Percentiles rank a stretch among this genome's conserved stretches.
These are phyloP conservation scores for Aeoliscus strigatus DNA, from an alignment of 2,797 vertebrate genomes.

Conservation along the genomic window DNA sequence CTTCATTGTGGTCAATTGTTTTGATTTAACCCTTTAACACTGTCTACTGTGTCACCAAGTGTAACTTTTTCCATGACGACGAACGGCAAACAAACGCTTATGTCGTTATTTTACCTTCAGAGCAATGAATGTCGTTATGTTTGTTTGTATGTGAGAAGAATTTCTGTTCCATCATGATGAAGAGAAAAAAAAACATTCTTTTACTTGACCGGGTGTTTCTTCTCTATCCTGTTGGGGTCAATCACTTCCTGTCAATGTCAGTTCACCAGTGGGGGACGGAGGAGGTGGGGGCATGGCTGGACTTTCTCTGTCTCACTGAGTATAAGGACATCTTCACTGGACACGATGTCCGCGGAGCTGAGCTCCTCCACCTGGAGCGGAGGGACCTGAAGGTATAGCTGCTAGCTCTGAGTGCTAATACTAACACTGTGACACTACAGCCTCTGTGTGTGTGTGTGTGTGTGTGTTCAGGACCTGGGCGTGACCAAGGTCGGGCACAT, in stretches of 20 bases:
- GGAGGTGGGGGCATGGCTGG: slow-evolving; percentile 95
- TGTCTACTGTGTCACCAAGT: too few relatives aligned
- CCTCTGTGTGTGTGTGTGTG: slow-evolving; percentile 18
- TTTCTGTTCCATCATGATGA: too few relatives aligned
- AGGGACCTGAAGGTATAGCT: slow-evolving; percentile 92
- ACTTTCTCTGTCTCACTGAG: slow-evolving; percentile 92
- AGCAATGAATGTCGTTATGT: too few relatives aligned
- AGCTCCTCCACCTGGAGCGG: slow-evolving; percentile 95
- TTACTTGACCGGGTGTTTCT: neutral
- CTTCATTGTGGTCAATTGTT: too few relatives aligned
- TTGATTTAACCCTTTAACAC: too few relatives aligned
- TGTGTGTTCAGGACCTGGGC: slow-evolving; percentile 83
- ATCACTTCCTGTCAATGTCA: slow-evolving; percentile 73
- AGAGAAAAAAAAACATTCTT: too few relatives aligned
- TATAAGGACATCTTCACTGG: slow-evolving; percentile 97
- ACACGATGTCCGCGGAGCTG: slow-evolving; percentile 91
- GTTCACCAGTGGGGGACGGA: slow-evolving; percentile 96
- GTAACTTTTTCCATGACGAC: too few relatives aligned
- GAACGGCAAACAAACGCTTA: too few relatives aligned
- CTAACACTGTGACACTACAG: neutral
- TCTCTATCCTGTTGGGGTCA: neutral
- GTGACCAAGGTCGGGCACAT: slow-evolving; percentile 97
- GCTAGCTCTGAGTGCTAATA: neutral
- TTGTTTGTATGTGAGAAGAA: too few relatives aligned
- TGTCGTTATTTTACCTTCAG: too few relatives aligned